Conservation (phyloP, 2,888 invertebrate species). For the Orgyia antiqua region DNA sequence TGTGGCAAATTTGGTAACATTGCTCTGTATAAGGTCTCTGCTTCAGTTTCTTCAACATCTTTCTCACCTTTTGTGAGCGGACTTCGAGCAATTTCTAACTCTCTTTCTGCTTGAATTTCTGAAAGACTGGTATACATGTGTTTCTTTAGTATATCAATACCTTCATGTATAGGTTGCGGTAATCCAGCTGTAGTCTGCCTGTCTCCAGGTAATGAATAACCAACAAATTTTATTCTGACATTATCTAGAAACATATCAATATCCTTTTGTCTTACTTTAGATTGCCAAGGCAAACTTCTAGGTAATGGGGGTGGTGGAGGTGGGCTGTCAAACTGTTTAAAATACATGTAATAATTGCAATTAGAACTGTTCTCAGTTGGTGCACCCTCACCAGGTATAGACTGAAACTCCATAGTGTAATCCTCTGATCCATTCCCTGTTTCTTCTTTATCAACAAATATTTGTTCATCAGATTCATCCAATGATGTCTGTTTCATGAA, state of each 20-base stretch:
- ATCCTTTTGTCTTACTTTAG: constrained; percentile 96
- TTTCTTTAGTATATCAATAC: constrained; percentile 92
- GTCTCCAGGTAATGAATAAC: constrained; percentile 93
- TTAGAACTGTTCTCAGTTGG: constrained; percentile 57
- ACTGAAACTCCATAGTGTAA: constrained; percentile 79
- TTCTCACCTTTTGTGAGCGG: constrained; percentile 92
- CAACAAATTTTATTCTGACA: constrained; percentile 96
- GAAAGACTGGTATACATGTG: constrained; percentile 96
- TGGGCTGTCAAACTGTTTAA: constrained; percentile 66
- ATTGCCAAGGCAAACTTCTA: constrained; percentile 93
- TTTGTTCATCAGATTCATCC: constrained; percentile 86
- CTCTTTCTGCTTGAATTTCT: constrained; percentile 93
- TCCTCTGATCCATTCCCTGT: constrained; percentile 80
- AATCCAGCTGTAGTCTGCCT: constrained; percentile 94
- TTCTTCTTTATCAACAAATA: constrained; percentile 85
- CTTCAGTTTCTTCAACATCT: constrained; percentile 87
- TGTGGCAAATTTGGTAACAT: constrained; percentile 97
- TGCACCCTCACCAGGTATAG: constrained; percentile 57
- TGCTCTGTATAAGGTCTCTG: constrained; percentile 94
- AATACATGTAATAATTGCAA: constrained; percentile 63
- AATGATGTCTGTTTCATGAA: constrained; percentile 95
- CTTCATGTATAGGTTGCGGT: constrained; percentile 98
- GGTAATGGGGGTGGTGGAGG: constrained; percentile 68
- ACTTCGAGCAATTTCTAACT: constrained; percentile 93
- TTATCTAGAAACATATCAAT: constrained; percentile 94